Evolutionary conservation across 2,888 invertebrate species (phyloP).

Genomic region (Tinea trinotella): DNA sequence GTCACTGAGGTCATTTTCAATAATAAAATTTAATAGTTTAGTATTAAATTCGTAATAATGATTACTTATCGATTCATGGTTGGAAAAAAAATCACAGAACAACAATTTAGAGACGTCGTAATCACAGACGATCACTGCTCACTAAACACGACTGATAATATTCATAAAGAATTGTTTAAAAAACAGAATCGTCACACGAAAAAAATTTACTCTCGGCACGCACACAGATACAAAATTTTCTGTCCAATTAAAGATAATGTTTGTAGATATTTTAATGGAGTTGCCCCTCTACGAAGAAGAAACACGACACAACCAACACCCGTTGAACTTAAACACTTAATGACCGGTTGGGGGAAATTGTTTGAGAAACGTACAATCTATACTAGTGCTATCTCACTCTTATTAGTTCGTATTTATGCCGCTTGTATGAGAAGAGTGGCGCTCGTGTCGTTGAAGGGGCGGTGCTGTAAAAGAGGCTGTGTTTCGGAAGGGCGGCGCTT

Average conservation of each 20-base stretch:
- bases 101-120: constrained; percentile 23
- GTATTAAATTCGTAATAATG: neutral
- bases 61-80: neutral
- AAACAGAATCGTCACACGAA: constrained; percentile 55
- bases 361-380: constrained; percentile 68
- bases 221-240: constrained; percentile 67
- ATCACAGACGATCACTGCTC: constrained; percentile 51
- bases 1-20: constrained; percentile 63
- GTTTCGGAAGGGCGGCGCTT: constrained; percentile 38
- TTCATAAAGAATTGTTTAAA: constrained; percentile 60
- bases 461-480: constrained; percentile 43
- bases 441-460: constrained; percentile 42
- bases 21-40: constrained; percentile 19
- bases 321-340: constrained; percentile 72
- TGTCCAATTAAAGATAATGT: constrained; percentile 72
- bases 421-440: constrained; percentile 53
- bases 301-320: constrained; percentile 72
- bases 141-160: constrained; percentile 62
- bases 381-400: constrained; percentile 51
- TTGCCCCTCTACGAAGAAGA: constrained; percentile 60
- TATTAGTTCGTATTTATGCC: constrained; percentile 49
- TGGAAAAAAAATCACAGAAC: neutral
- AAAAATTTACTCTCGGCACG: constrained; percentile 47
- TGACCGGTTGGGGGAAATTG: constrained; percentile 72
- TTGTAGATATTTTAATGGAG: constrained; percentile 71